Evolutionary conservation across 2,797 vertebrate genomes (phyloP).

Genomic region (Ctenopoma multispine): DNA sequence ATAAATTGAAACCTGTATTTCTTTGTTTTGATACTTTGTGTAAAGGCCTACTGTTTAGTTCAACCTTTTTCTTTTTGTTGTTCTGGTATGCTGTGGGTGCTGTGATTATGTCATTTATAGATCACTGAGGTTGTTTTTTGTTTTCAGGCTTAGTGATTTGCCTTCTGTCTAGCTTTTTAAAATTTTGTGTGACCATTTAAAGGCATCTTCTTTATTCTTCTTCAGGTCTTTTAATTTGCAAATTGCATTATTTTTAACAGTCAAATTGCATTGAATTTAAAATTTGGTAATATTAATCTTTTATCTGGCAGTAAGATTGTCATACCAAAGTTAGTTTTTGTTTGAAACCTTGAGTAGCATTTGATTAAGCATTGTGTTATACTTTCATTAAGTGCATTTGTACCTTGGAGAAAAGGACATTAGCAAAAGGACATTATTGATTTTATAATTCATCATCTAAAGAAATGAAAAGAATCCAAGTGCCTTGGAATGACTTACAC

Average conservation of each 20-base stretch:
- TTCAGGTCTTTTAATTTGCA: slow-evolving; percentile 46
- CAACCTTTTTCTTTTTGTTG: slow-evolving; percentile 38
- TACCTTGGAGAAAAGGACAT: slow-evolving; percentile 67
- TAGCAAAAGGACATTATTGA: slow-evolving; percentile 56
- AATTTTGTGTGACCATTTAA: slow-evolving; percentile 41
- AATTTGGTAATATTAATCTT: slow-evolving; percentile 50
- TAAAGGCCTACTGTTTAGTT: slow-evolving; percentile 57
- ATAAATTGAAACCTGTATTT: slow-evolving; percentile 49
- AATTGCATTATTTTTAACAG: slow-evolving; percentile 43
- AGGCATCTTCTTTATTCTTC: slow-evolving; percentile 36
- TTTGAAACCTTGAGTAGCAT: slow-evolving; percentile 54
- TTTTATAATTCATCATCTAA: slow-evolving; percentile 62
- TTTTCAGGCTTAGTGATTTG: slow-evolving; percentile 76
- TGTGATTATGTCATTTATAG: slow-evolving; percentile 71
- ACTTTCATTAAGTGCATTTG: slow-evolving; percentile 80
- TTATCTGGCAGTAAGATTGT: slow-evolving; percentile 51
- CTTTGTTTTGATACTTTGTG: slow-evolving; percentile 68
- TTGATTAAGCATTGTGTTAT: slow-evolving; percentile 60
- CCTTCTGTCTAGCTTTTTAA: slow-evolving; percentile 73
- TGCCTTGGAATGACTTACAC: slow-evolving; percentile 81
- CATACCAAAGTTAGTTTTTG: slow-evolving; percentile 58
- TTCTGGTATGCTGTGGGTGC: slow-evolving; percentile 66
- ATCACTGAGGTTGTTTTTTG: slow-evolving; percentile 69
- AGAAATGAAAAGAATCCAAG: slow-evolving; percentile 79
- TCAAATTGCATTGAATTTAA: slow-evolving; percentile 55